Conservation (phyloP, 2,113 vertebrate species). For the Andinoacara biseriatus region DNA sequence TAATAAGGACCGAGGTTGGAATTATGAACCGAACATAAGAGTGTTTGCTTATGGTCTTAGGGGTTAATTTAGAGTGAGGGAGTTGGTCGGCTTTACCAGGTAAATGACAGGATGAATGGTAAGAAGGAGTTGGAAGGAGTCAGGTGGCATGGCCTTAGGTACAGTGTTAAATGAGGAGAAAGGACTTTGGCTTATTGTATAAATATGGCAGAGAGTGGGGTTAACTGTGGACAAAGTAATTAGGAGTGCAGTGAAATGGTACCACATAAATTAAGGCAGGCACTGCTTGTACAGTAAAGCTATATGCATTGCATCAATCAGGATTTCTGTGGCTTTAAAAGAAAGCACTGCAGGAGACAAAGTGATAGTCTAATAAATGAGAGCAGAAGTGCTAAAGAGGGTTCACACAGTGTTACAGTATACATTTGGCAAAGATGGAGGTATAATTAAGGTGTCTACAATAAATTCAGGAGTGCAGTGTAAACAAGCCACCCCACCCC, state of each 20-base stretch:
- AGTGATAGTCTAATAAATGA: neutral
- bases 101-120: slow-evolving; percentile 11
- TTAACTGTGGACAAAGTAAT: slow-evolving; percentile 25
- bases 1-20: neutral
- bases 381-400: slow-evolving; percentile 13
- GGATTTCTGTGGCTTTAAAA: neutral
- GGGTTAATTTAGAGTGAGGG: slow-evolving; percentile 18
- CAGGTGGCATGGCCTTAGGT: neutral
- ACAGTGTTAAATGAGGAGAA: slow-evolving; percentile 21
- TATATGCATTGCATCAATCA: neutral
- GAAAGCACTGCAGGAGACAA: neutral
- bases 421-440: slow-evolving; percentile 27
- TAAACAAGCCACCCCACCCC: slow-evolving; percentile 10
- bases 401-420: neutral
- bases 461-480: slow-evolving; percentile 11
- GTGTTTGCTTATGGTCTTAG: neutral
- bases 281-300: neutral
- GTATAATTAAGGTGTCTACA: slow-evolving; percentile 1
- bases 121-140: neutral
- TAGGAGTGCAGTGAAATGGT: neutral
- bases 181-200: slow-evolving; percentile 14
- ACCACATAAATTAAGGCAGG: neutral
- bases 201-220: neutral
- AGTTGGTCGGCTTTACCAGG: slow-evolving; percentile 8
- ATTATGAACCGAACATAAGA: slow-evolving; percentile 23